Evolutionary conservation across 2,797 vertebrate genomes (phyloP), one percentile per base, ranked within the genome.

Genomic region (Sebastes reedi): DNA sequence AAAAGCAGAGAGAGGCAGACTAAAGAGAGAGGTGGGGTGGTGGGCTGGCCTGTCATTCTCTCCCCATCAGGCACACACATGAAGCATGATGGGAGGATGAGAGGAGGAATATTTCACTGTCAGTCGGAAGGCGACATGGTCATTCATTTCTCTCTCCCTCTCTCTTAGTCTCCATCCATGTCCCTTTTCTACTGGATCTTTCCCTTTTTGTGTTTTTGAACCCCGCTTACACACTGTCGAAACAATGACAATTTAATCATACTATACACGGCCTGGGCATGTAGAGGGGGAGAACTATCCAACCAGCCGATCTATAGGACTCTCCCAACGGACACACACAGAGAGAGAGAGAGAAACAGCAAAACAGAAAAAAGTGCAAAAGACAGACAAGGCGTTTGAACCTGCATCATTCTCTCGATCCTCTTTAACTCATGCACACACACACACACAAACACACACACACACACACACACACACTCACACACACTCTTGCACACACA

Each of bases 81-180:
- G 96, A 96, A 97, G 96, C 96, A 96, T 96, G 97, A 97, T 73
- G 95, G 95, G 95, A 96, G 96, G 96, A 96, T 95, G 96, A 96
- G 94, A 94, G 95, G 95, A 94, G 94, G 97, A 97, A 99, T 99
- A 98, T 98, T 98, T 99, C 98, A 98, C 97, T 98, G 97, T 98
- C 98, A 98, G 89, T 91, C 87, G 89, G 93, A 88, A 93, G 93
- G 88, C 88, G 94, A 93, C 94, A 94, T 90, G 80, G 92, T 95
- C 95, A 97, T 98, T 97, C 96, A 97, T 99, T 98, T 97, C 96
- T 84, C 77, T 89, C 83, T 80, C 75, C 78, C 75, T 62, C 84
- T 71, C 75, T 75, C 67, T 77, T 46, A 69, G 72, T 72, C 67
- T 74, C 79, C 71, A 73, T 86, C 86, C 72, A 69, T 78, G 82